Percentiles rank a stretch among this genome's conserved stretches.
Conservation (phyloP, 2,888 invertebrate genomes). For the Palloptera scutellata region DNA sequence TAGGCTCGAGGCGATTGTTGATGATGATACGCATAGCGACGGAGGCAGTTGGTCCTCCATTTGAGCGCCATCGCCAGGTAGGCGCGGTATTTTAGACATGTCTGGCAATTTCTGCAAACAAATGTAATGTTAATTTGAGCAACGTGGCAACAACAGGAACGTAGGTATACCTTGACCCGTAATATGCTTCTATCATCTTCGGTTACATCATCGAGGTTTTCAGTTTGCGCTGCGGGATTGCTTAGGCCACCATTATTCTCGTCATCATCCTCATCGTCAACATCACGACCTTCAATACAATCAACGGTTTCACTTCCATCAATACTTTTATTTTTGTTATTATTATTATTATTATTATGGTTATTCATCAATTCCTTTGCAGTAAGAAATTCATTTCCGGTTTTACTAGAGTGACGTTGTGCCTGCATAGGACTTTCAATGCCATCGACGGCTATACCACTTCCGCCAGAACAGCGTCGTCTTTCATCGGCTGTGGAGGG, state of each 20-base stretch:
- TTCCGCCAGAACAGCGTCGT: slow-evolving; percentile 41
- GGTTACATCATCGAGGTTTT: slow-evolving; percentile 47
- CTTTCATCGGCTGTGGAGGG: slow-evolving; percentile 30
- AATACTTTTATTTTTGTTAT: not conserved
- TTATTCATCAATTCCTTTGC: slow-evolving; percentile 22
- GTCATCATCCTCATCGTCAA: slow-evolving; percentile 3
- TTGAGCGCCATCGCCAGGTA: slow-evolving; percentile 61
- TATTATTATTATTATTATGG: slow-evolving; percentile 25
- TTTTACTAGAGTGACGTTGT: slow-evolving; percentile 6
- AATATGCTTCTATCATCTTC: slow-evolving; percentile 40
- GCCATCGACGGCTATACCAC: slow-evolving; percentile 19
- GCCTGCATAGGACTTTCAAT: slow-evolving; percentile 12
- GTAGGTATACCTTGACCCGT: slow-evolving; percentile 54
- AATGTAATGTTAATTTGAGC: not conserved
- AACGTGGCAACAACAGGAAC: not conserved
- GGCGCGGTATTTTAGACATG: slow-evolving; percentile 61
- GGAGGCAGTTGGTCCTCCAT: slow-evolving; percentile 51
- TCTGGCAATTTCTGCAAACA: slow-evolving; percentile 46
- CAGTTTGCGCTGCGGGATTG: slow-evolving; percentile 50
- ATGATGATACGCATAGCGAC: slow-evolving; percentile 19
- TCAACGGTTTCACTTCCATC: not conserved
- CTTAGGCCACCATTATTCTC: slow-evolving; percentile 43
- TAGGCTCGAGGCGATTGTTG: slow-evolving; percentile 50
- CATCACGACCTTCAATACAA: not conserved
- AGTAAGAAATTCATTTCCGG: slow-evolving; percentile 19